These are phyloP conservation scores for Barypeithes pellucidus DNA, from an alignment of 2,888 invertebrate genomes.

Conservation along the genomic window DNA sequence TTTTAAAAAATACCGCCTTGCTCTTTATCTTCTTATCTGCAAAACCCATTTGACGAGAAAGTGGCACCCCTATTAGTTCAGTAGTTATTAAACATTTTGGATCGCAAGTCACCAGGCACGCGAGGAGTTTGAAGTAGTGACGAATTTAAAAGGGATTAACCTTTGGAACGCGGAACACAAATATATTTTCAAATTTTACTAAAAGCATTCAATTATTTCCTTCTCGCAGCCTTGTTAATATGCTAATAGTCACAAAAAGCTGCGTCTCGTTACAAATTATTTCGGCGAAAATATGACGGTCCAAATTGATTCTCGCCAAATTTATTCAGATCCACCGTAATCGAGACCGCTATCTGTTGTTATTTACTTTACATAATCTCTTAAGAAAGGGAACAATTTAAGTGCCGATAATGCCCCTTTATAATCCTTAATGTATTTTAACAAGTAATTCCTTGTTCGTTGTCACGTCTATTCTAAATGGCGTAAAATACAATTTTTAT, in stretches of 20 bases:
- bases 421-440: neutral
- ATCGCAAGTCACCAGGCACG: too few species aligned
- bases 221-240: neutral
- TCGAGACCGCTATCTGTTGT: slow-evolving; percentile 14
- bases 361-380: slow-evolving; percentile 22
- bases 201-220: neutral
- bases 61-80: too few species aligned
- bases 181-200: neutral
- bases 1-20: too few species aligned
- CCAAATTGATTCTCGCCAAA: slow-evolving; percentile 15
- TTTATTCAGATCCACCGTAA: slow-evolving; percentile 20
- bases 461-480: neutral
- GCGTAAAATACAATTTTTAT: neutral
- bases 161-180: too few species aligned
- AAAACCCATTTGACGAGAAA: too few species aligned
- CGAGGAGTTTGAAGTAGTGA: too few species aligned
- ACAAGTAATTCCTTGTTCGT: neutral
- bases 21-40: too few species aligned
- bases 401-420: slow-evolving; percentile 8
- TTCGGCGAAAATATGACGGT: neutral
- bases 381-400: slow-evolving; percentile 18
- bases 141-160: too few species aligned
- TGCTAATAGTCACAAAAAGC: slow-evolving; percentile 18
- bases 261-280: slow-evolving; percentile 8
- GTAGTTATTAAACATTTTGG: too few species aligned